A percentile compares a stretch with the other conserved stretches of the same genome.
Conservation (phyloP, 2,888 invertebrate species). For the Hylaea fasciaria region DNA sequence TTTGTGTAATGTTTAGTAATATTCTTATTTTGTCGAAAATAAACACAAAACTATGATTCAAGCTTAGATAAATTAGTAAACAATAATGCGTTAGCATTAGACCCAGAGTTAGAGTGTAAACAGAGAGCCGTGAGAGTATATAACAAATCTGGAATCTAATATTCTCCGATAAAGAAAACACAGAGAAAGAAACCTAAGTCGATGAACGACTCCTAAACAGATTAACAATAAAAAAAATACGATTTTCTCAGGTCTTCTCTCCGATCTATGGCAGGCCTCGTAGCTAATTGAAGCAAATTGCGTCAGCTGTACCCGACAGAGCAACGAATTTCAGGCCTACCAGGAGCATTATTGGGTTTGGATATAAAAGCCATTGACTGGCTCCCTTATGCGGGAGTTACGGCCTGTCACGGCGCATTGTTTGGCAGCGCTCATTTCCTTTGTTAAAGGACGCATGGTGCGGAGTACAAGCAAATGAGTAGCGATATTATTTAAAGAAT, state of each 20-base stretch:
- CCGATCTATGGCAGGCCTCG: conserved; percentile 20
- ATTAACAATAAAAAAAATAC: conserved; percentile 1
- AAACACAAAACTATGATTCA: no score
- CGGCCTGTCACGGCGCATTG: conserved; percentile 40
- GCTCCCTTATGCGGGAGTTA: conserved; percentile 35
- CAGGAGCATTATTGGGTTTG: conserved; percentile 37
- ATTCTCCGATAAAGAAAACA: no score
- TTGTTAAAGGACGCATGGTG: conserved; percentile 36
- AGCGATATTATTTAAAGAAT: conserved; percentile 6
- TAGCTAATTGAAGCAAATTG: conserved; percentile 45
- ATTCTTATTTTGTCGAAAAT: no score
- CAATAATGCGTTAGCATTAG: no score
- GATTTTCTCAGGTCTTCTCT: conserved; percentile 32
- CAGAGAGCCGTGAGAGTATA: no score
- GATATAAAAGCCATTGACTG: conserved; percentile 42
- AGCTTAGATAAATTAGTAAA: no score
- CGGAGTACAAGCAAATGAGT: conserved; percentile 30
- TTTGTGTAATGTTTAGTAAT: no score
- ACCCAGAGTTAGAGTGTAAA: no score
- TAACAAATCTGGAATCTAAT: no score
- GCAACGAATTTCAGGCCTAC: conserved; percentile 36
- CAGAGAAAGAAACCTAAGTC: no score
- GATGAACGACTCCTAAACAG: no score
- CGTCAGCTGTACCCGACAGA: conserved; percentile 47
- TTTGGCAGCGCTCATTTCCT: conserved; percentile 43